Base-by-base conservation (phyloP, 2,797 vertebrate genomes). In the Mus minutoides region DNA sequence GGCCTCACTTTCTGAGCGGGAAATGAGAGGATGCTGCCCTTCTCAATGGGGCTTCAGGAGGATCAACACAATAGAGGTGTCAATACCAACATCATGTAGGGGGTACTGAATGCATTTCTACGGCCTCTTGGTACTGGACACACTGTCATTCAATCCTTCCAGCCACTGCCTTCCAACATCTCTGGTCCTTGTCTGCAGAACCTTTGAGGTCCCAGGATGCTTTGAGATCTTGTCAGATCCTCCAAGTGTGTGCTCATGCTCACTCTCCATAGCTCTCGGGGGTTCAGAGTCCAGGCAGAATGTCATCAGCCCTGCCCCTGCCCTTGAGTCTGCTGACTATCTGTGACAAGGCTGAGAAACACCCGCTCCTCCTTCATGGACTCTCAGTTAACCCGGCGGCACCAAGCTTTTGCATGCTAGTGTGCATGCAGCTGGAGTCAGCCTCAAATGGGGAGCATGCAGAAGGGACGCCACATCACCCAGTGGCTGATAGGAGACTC, bases 11-110 rank as follows among this genome's bases (percentile, higher is more conserved):
- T 92, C 69, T 16, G 67, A 24, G 62, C 67, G 40, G 88, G 69
- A 86, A 76, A 67, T 49, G 87, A 56, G 69, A 22, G 9, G 4
- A 34, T n/a, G 11, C 14, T 22, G 7, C 60, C 49, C 94, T 37
- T 14, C 31, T 91, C 37, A 17, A 3, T 0, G 16, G 5, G 46
- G 19, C 19, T 58, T 31, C 40, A 24, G 12, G 73, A 86, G 6
- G 49, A n/a, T 0, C 2, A 22, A 40, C 0, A 19, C 49, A 10
- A 5, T 17, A 34, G 71, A 1, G 31, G 0, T 24, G 31, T 40
- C 83, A 16, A 0, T 7, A 40, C 26, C 40, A 76, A 16, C 14
- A 0, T 73, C 10, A 2, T 0, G 0, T 12, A 9, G 58, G 64
- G 5, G 21, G 9, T 9, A 26, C 34, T 8, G 12, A 69, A 49